Evolutionary conservation across 2,797 vertebrate species (phyloP), one percentile per base, ranked within the genome.

Genomic region (Parotocinclus haroldoi): DNA sequence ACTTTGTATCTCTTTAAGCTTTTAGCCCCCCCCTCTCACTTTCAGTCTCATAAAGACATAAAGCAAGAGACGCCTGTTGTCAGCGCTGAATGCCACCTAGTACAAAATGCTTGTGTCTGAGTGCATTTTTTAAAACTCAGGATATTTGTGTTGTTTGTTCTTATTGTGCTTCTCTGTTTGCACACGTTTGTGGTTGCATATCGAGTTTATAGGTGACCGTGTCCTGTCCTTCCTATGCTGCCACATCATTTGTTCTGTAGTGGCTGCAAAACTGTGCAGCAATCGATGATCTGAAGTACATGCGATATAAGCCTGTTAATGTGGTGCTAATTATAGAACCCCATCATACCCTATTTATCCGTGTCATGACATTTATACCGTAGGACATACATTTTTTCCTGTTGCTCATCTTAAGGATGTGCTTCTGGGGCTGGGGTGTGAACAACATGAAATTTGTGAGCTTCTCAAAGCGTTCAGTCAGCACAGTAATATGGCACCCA

Each of bases 261-360:
- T 80, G 65, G 74, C 76, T 68, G 76, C 77, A 48, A 71, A 70
- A 81, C 77, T 73, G 81, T 81, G 77, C 81, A 83, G 84, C 83
- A 75, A 84, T 89, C 84, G 82, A 80, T 87, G 83, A 82, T 74
- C 83, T 81, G 80, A 80, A 81, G 83, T 79, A 73, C 72, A 81
- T 84, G 81, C 82, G 80, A 84, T 65, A 81, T 76, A 69, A 49
- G 77, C 84, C 87, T 84, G 78, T 89, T 91, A 91, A 90, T 89
- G 85, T 85, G 83, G 72, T 78, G 79, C 86, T 89, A 89, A 89
- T 89, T 88, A 88, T 85, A 86, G 80, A 36, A 3, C 76, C 73
- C 17, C 7, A 66, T 67, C 68, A 67, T 9, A 54, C 72, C 37
- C 38, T 37, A 4, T 40, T 14, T 78, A 3, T 13, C 16, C 40